Evolutionary conservation across 2,797 vertebrate species (phyloP).

Genomic region (Mormyrops attenuatus): DNA sequence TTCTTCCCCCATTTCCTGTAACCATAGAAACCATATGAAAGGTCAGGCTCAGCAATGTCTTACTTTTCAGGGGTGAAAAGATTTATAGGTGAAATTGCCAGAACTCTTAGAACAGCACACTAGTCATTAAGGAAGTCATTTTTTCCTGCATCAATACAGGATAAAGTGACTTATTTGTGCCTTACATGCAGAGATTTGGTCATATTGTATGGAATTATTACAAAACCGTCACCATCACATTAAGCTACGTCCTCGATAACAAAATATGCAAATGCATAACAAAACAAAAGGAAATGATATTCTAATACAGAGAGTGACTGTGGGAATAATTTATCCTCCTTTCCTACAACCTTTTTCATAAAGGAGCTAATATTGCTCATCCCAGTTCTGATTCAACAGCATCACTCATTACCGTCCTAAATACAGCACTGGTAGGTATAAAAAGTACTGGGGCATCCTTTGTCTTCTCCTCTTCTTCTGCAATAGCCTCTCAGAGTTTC

Average conservation of each 20-base stretch:
- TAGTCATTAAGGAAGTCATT: slow-evolving; percentile 26
- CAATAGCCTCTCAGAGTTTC: not conserved
- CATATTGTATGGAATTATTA: not conserved
- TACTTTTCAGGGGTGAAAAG: slow-evolving; percentile 28
- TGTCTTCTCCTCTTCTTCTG: not conserved
- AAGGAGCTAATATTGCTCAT: not conserved
- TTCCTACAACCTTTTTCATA: not conserved
- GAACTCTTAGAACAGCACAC: slow-evolving; percentile 28
- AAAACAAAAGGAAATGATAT: not conserved
- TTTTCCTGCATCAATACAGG: not conserved
- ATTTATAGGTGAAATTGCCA: slow-evolving; percentile 35
- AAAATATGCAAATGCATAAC: not conserved
- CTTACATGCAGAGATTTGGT: slow-evolving; percentile 6
- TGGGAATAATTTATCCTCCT: not conserved
- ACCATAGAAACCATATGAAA: slow-evolving; percentile 54
- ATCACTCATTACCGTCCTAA: not conserved
- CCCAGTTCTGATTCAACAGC: not conserved
- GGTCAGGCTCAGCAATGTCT: slow-evolving; percentile 36
- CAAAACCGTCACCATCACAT: not conserved
- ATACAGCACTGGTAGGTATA: not conserved
- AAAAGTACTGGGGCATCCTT: not conserved
- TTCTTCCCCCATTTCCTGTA: slow-evolving; percentile 47
- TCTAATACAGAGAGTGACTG: not conserved
- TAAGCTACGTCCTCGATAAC: not conserved
- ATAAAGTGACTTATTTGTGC: slow-evolving; percentile 6